phyloP scores from a whole-genome alignment of 1,140 invertebrate species.

The Drosophila gunungcola region DNA sequence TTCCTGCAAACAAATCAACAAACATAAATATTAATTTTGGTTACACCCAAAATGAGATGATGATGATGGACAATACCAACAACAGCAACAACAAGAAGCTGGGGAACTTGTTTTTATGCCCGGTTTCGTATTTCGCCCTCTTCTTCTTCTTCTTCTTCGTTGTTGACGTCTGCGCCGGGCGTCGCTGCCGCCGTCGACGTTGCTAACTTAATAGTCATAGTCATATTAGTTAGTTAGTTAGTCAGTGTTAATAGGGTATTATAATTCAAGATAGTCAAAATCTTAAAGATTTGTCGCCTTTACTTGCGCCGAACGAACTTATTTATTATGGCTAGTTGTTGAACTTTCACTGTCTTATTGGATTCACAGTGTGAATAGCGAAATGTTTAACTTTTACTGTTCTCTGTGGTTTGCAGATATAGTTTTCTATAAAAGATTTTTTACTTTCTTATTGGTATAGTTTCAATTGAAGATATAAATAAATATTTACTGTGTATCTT shows the following conservation, averaged over 20 bases:
- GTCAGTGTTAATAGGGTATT: constrained; percentile 13
- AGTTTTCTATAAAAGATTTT: too few relatives aligned
- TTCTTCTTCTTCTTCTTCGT: constrained; percentile 26
- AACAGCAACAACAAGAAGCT: constrained; percentile 30
- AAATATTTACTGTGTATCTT: not conserved
- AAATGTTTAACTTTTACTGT: too few relatives aligned
- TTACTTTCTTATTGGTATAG: not conserved
- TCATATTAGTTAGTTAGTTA: constrained; percentile 26
- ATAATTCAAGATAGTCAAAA: not conserved
- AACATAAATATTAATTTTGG: constrained; percentile 52
- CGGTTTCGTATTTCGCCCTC: constrained; percentile 25
- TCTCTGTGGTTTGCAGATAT: too few relatives aligned
- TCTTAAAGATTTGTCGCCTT: not conserved
- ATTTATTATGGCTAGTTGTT: not conserved
- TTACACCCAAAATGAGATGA: constrained; percentile 46
- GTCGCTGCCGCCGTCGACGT: constrained; percentile 27
- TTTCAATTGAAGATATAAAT: too few relatives aligned
- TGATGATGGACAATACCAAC: constrained; percentile 24
- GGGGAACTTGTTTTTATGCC: constrained; percentile 35
- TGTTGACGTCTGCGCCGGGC: constrained; percentile 64
- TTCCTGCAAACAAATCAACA: constrained; percentile 40
- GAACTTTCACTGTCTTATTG: too few relatives aligned
- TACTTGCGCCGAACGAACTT: not conserved
- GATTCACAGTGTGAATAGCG: too few relatives aligned
- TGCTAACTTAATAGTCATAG: constrained; percentile 23